A percentile compares a stretch with the other conserved stretches of the same genome.
Evolutionary conservation across 1,140 invertebrate species (phyloP).

Genomic region (Euschistus heros): DNA sequence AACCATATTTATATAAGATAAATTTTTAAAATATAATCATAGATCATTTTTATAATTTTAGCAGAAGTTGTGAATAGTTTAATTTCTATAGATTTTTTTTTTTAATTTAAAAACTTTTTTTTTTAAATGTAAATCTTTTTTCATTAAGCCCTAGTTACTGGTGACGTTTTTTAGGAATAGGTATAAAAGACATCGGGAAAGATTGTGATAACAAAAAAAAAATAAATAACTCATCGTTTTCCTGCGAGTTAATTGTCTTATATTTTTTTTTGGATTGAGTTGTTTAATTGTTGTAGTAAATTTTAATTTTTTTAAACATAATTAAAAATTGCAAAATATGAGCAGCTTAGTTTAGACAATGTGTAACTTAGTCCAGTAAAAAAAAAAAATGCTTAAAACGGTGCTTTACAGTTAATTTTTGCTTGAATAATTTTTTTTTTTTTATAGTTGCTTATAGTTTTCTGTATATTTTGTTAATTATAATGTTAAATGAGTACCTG

Average conservation of each 20-base stretch:
- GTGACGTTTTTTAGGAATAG: background rate
- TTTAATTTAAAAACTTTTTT: too few relatives aligned
- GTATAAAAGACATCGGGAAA: slow-evolving; percentile 13
- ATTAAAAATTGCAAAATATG: background rate
- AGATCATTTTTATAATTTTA: slow-evolving; percentile 23
- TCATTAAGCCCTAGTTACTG: background rate
- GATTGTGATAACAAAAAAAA: background rate
- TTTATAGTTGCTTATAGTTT: too few relatives aligned
- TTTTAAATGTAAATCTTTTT: too few relatives aligned
- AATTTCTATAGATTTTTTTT: slow-evolving; percentile 8
- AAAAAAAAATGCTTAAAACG: background rate
- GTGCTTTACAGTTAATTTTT: too few relatives aligned
- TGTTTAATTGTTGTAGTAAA: background rate
- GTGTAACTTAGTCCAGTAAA: background rate
- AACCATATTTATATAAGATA: slow-evolving; percentile 27
- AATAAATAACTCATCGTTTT: background rate
- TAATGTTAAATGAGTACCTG: too few relatives aligned
- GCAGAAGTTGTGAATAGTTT: slow-evolving; percentile 20
- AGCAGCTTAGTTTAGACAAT: background rate
- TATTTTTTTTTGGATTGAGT: background rate
- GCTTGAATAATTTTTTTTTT: too few relatives aligned
- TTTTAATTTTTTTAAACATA: background rate
- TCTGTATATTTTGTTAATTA: too few relatives aligned
- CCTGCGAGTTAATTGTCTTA: background rate
- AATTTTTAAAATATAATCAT: slow-evolving; percentile 20